These are phyloP conservation scores for Seriola quinqueradiata DNA, from an alignment of 2,113 vertebrate species.

Conservation along the genomic window DNA sequence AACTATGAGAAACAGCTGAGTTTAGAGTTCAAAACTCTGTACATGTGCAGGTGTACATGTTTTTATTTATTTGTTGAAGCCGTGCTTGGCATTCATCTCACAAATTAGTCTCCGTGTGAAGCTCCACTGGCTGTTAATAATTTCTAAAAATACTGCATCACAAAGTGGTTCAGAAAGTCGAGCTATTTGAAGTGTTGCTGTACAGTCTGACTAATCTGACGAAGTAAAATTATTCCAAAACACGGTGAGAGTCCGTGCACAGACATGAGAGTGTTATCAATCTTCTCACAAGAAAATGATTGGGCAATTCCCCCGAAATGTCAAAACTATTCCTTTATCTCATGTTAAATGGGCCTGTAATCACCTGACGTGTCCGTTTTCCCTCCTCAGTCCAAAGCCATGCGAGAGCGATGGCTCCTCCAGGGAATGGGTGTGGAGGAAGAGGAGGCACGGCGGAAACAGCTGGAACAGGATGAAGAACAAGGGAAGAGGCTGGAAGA, in stretches of 20 bases:
- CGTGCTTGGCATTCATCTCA: constrained; percentile 29
- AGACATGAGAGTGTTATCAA: neutral
- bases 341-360: neutral
- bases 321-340: neutral
- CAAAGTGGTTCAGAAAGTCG: neutral
- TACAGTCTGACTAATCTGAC: neutral
- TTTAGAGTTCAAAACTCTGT: constrained; percentile 18
- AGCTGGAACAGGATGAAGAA: constrained; percentile 94
- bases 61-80: constrained; percentile 44
- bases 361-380: constrained; percentile 13
- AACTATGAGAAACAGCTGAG: constrained; percentile 17
- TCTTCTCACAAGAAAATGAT: neutral
- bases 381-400: constrained; percentile 92
- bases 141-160: constrained; percentile 16
- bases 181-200: constrained; percentile 2
- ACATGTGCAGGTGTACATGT: constrained; percentile 8
- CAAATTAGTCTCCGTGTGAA: constrained; percentile 13
- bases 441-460: constrained; percentile 89
- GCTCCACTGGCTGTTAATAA: constrained; percentile 21
- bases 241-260: neutral
- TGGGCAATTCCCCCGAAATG: neutral
- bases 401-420: constrained; percentile 97
- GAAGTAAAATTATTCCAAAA: neutral
- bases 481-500: constrained; percentile 93
- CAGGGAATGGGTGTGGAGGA: constrained; percentile 92